phyloP scores from a whole-genome alignment of 2,888 invertebrate genomes.

The Apotomis turbidana region DNA sequence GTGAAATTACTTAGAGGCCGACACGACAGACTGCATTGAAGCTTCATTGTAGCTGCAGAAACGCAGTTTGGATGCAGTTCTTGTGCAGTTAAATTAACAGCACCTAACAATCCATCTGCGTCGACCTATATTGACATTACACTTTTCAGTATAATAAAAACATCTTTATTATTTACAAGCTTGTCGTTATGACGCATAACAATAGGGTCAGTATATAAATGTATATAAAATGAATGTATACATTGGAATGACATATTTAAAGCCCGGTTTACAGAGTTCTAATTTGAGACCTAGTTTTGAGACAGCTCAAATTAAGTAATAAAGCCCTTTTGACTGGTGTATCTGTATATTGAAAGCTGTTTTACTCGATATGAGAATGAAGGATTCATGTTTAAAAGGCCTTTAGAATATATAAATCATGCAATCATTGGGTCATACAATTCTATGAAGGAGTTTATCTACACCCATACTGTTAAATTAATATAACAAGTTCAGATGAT shows the following conservation, averaged over 20 bases:
- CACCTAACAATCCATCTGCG: no score
- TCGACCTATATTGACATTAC: not conserved
- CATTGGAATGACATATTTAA: slow-evolving; percentile 33
- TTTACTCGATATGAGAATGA: no score
- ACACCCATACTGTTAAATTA: no score
- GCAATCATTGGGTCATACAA: no score
- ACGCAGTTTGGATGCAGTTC: no score
- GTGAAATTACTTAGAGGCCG: slow-evolving; percentile 2
- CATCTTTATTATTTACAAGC: slow-evolving; percentile 26
- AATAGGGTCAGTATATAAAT: slow-evolving; percentile 4
- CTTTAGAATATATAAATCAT: not conserved
- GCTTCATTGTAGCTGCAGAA: no score
- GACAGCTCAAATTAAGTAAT: not conserved
- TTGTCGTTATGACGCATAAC: not conserved
- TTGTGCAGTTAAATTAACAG: no score
- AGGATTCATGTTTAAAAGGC: not conserved
- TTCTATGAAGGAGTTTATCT: no score
- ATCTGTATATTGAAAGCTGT: not conserved
- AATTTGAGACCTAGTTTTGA: slow-evolving; percentile 4
- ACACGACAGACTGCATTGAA: not conserved
- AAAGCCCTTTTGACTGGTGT: not conserved
- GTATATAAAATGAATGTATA: slow-evolving; percentile 9
- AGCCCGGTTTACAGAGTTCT: not conserved
- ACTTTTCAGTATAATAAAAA: slow-evolving; percentile 7
- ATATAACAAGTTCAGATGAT: no score